Evolutionary conservation across 2,888 invertebrate genomes (phyloP), one percentile per base, ranked within the genome.

Genomic region (Drosophila antonietae): DNA sequence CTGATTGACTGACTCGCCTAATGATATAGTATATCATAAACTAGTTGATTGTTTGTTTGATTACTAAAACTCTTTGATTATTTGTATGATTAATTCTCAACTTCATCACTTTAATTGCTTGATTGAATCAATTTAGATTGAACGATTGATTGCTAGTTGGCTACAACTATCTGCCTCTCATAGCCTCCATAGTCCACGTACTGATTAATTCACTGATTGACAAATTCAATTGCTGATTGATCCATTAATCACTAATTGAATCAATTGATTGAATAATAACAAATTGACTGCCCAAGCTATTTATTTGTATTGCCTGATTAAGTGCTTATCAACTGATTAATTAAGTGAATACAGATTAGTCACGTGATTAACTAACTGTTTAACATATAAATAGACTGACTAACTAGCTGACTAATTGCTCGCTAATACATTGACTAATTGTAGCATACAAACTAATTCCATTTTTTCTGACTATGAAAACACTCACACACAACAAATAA

Each of bases 181-280:
- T 14, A 15, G 9, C 2, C 8, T n/a, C 3, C 3, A 39, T 15
- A 15, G 39, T 15, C 12, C 12, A 4, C 20, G 44, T 18, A 20
- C 15, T 39, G 39, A 53, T 10, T 53, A 23, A 53, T 51, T 33
- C 9, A 23, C 18, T 52, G 23, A 51, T 35, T 52, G 35, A 52
- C 49, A 49, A 31, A 9, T 12, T 10, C 14, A 52, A 14, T 20
- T 33, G 4, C 20, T 39, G 53, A 39, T 28, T 55, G 12, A 28
- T 8, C 20, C 4, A 53, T 2, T 15, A 1, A 20, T 15, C 20
- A 10, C 37, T 37, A 35, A 35, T 14, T 35, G 23, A 49, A 49
- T 31, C 3, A 49, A 28, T 12, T 28, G 9, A n/a, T n/a, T n/a
- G 28, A 28, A 3, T 28, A 5, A 28, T 28, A 28, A 5, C 6